Percentiles rank a stretch among this genome's conserved stretches.
Conservation (phyloP, 2,888 invertebrate genomes). For the Papilio gigon region DNA sequence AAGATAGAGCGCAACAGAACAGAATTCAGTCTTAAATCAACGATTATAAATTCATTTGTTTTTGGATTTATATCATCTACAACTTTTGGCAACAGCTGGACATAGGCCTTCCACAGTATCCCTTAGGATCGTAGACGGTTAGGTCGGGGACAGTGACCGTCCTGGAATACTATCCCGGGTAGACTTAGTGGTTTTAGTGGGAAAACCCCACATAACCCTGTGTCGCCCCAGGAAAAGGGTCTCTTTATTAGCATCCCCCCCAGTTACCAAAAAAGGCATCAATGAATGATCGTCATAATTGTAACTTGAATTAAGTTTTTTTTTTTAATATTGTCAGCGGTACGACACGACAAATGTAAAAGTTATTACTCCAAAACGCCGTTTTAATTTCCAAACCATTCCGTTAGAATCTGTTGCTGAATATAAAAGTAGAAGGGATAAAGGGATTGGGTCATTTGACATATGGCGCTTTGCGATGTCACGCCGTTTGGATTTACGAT, state of each 20-base stretch:
- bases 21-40: not conserved
- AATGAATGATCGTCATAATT: not conserved
- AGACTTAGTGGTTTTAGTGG: too few species aligned
- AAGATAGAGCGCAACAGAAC: not conserved
- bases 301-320: not conserved
- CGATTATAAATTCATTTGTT: not conserved
- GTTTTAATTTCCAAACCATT: not conserved
- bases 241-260: too few species aligned
- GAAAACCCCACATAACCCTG: too few species aligned
- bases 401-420: conserved; percentile 2
- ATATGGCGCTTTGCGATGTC: conserved; percentile 24
- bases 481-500: conserved; percentile 23
- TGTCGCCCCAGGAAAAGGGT: too few species aligned
- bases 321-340: not conserved
- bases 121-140: too few species aligned
- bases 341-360: not conserved
- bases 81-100: too few species aligned
- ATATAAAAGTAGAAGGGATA: conserved; percentile 16
- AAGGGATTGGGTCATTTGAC: conserved; percentile 25
- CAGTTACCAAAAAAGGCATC: not conserved
- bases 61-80: not conserved
- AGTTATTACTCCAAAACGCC: not conserved
- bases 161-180: too few species aligned
- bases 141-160: too few species aligned
- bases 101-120: too few species aligned